Percentiles rank a stretch among this genome's conserved stretches.
Evolutionary conservation across 2,113 vertebrate species (phyloP).

Genomic region (Ptychochromis oligacanthus): DNA sequence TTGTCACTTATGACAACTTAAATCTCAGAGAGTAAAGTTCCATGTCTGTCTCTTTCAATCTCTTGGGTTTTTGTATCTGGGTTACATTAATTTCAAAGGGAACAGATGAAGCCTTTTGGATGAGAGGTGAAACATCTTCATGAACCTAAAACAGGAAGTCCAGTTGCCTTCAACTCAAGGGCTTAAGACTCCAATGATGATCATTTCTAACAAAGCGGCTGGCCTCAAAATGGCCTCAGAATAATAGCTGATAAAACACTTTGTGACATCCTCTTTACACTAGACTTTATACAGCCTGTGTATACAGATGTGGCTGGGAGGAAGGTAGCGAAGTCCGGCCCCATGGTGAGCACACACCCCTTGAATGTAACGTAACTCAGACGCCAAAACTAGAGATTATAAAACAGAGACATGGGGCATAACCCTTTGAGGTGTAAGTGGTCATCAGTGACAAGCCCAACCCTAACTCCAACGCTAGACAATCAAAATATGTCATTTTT

Average conservation of each 20-base stretch:
- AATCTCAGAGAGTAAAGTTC: not conserved
- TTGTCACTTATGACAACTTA: not conserved
- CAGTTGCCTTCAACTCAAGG: not conserved
- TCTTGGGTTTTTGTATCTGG: not conserved
- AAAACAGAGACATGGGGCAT: not conserved
- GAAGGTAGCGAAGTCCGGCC: no score
- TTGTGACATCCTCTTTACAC: accelerated
- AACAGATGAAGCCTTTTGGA: not conserved
- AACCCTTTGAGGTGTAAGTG: accelerated
- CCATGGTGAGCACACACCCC: no score
- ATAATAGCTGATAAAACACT: not conserved
- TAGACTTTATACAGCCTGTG: not conserved
- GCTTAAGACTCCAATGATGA: not conserved
- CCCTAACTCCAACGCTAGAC: not conserved
- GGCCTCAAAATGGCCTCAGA: accelerated
- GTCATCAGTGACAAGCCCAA: not conserved
- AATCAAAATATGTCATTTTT: no score
- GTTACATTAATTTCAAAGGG: not conserved
- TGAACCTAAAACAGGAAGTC: accelerated
- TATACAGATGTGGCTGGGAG: not conserved
- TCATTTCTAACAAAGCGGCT: no score
- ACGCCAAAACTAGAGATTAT: not conserved
- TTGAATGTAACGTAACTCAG: not conserved
- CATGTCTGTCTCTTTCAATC: not conserved
- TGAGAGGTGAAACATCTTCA: not conserved